Evolutionary conservation across 2,888 invertebrate genomes (phyloP), one percentile per base, ranked within the genome.

Genomic region (Calameuta pallipes): DNA sequence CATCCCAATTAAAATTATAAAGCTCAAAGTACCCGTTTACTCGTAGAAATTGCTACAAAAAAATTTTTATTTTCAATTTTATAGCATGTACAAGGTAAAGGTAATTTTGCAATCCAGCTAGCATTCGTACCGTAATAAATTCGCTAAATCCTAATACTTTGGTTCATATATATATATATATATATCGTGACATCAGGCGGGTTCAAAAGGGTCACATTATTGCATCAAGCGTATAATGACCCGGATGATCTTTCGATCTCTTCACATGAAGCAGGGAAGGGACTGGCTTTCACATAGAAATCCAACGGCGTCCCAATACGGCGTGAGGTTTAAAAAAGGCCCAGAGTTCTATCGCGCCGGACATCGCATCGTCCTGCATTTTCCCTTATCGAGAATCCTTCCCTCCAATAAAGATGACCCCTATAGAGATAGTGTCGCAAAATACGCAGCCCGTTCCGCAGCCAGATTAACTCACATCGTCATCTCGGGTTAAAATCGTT

Each of bases 361-460:
- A 85, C 82, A 85, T 87, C 85, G 83, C 83, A 82, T 85, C 82
- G 84, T 85, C 82, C 83, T 84, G 85, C 87, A 88, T 88, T 88
- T 87, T 82, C 86, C 84, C 87, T 89, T 88, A 89, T 89, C 87
- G 84, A 82, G 82, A 83, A 85, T 81, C 84, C 86, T 83, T 84
- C 86, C 85, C 84, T 83, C 87, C 87, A 88, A 86, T 88, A 88
- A 89, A 86, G 86, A 88, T 85, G 86, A 88, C 86, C 85, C 82
- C 83, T 81, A 86, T 83, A 85, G 86, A 88, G 87, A 87, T 87
- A 85, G 83, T 81, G 80, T 81, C 82, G 84, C 85, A 83, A 88
- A 89, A 86, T 87, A 88, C 86, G 85, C 85, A 81, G 77, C 82
- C 83, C 83, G 83, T 84, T 80, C 83, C 83, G 83, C 85, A 85